phyloP scores from a whole-genome alignment of 2,113 vertebrate genomes.

The Platichthys flesus region DNA sequence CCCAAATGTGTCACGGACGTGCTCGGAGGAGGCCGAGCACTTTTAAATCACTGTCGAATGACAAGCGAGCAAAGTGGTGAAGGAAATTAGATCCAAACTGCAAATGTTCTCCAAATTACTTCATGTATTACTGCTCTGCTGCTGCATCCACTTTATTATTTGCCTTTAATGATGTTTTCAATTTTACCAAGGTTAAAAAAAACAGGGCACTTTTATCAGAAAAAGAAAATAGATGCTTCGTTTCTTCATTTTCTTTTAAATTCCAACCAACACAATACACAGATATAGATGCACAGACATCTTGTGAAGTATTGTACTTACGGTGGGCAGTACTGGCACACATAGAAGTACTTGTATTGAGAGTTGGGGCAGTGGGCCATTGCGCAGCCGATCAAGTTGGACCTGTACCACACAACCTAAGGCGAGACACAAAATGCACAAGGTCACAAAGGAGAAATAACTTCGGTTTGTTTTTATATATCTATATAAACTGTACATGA shows the following conservation, averaged over 20 bases:
- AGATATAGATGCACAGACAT: not conserved
- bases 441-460: too few species aligned
- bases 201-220: too few species aligned
- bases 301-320: slow-evolving; percentile 46
- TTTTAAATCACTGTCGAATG: too few species aligned
- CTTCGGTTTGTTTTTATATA: too few species aligned
- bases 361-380: slow-evolving; percentile 68
- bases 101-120: not conserved
- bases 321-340: slow-evolving; percentile 81
- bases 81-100: not conserved
- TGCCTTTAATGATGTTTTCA: too few species aligned
- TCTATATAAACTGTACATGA: not conserved
- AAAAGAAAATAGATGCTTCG: too few species aligned
- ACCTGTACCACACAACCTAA: slow-evolving; percentile 74
- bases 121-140: not conserved
- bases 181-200: too few species aligned
- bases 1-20: not conserved
- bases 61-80: not conserved
- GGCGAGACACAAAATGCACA: slow-evolving; percentile 1
- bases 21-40: not conserved
- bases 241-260: not conserved
- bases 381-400: slow-evolving; percentile 71
- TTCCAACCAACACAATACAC: too few species aligned
- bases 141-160: not conserved
- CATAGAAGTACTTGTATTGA: slow-evolving; percentile 70